Evolutionary conservation across 2,888 invertebrate species (phyloP).

Genomic region (Choristoneura rosaceana): DNA sequence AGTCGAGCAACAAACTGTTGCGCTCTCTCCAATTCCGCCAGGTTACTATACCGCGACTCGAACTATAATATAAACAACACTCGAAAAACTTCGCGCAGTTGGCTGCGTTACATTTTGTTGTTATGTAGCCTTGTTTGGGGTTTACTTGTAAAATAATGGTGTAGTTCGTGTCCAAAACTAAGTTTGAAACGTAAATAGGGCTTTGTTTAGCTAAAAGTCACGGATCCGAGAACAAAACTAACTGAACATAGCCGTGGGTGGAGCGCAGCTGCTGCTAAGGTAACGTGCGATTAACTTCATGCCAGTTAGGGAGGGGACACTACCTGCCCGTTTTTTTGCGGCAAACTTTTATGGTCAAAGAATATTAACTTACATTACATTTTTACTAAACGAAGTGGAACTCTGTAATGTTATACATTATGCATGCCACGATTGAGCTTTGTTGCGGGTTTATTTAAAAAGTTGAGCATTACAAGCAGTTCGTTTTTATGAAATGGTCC

Average conservation of each 20-base stretch:
- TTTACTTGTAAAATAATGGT: conserved; percentile 64
- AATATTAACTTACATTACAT: conserved; percentile 27
- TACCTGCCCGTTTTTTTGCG: conserved; percentile 59
- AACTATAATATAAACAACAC: conserved; percentile 75
- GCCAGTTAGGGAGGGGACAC: conserved; percentile 52
- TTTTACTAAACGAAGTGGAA: conserved; percentile 32
- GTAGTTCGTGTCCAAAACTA: conserved; percentile 70
- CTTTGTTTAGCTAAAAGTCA: conserved; percentile 75
- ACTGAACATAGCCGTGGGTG: conserved; percentile 26
- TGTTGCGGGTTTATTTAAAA: conserved; percentile 26
- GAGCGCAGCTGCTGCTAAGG: conserved; percentile 13
- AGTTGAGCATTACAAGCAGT: conserved; percentile 25
- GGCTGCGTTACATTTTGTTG: conserved; percentile 60
- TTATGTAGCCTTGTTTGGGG: conserved; percentile 65
- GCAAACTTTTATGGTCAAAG: conserved; percentile 40
- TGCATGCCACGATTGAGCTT: conserved; percentile 30
- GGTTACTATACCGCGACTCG: conserved; percentile 57
- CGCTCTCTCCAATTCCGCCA: conserved; percentile 68
- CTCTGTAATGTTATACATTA: conserved; percentile 33
- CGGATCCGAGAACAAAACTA: conserved; percentile 54
- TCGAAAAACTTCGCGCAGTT: conserved; percentile 65
- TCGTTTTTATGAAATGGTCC: conserved; percentile 22
- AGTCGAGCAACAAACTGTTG: conserved; percentile 62
- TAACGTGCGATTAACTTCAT: conserved; percentile 63
- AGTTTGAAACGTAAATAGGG: conserved; percentile 65